Evolutionary conservation across 1,140 invertebrate genomes (phyloP).

Genomic region (Bombus waltoni): DNA sequence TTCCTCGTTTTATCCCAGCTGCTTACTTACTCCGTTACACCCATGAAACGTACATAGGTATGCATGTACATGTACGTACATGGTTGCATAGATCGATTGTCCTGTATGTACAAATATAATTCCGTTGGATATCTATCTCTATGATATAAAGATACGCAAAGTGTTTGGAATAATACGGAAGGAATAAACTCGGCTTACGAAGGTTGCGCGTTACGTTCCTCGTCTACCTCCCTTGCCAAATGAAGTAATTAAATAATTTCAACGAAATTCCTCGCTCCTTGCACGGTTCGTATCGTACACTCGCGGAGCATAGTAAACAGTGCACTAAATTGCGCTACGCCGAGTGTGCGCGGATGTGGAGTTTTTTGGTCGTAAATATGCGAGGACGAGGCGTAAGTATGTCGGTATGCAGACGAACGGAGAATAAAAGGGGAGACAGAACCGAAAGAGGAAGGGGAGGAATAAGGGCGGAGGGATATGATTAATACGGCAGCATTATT

Average conservation of each 20-base stretch:
- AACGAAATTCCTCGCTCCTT: not conserved
- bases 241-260: conserved; percentile 16
- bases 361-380: conserved; percentile 41
- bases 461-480: conserved; percentile 70
- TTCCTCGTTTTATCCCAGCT: not conserved
- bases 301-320: conserved; percentile 6
- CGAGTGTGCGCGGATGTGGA: conserved; percentile 8
- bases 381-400: conserved; percentile 36
- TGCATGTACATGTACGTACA: too few relatives aligned
- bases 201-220: not conserved
- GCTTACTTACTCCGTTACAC: not conserved
- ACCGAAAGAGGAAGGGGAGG: conserved; percentile 38
- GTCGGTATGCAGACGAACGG: conserved; percentile 57
- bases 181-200: not conserved
- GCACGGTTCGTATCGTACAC: not conserved
- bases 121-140: not conserved
- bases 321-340: conserved; percentile 8
- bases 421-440: conserved; percentile 56
- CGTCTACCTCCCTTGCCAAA: not conserved
- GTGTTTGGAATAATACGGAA: not conserved
- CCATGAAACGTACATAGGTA: not conserved
- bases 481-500: conserved; percentile 81
- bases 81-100: not conserved
- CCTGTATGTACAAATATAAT: not conserved
- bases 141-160: not conserved